phyloP scores from a whole-genome alignment of 1,140 invertebrate species.

The Hylaeus anthracinus region DNA sequence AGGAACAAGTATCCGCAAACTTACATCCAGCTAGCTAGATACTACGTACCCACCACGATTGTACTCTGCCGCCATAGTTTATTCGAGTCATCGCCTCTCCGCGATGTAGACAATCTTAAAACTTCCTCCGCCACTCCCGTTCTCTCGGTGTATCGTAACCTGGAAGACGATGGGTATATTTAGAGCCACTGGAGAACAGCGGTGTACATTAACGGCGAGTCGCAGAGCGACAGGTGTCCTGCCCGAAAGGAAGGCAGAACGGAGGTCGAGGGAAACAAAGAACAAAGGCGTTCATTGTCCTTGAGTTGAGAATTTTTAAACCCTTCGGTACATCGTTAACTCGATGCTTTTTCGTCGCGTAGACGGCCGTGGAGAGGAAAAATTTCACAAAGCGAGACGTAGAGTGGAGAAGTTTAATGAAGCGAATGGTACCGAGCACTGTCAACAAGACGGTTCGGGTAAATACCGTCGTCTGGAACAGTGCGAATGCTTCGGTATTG shows the following conservation, averaged over 20 bases:
- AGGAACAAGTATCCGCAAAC: too few species aligned
- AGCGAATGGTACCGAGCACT: neutral
- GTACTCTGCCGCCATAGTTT: neutral
- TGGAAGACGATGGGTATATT: neutral
- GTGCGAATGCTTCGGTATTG: neutral
- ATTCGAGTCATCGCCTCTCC: constrained; percentile 1
- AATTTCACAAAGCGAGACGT: neutral
- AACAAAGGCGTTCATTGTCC: neutral
- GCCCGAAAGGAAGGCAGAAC: neutral
- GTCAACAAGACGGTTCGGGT: too few species aligned
- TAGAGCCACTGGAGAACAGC: neutral
- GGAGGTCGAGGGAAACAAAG: neutral
- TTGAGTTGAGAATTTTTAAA: neutral
- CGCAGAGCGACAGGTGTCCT: neutral
- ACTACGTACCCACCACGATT: too few species aligned
- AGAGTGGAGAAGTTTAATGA: neutral
- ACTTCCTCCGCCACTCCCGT: neutral
- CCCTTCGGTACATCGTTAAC: neutral
- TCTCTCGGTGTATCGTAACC: neutral
- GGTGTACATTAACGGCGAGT: neutral
- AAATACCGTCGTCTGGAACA: neutral
- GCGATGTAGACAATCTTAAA: neutral
- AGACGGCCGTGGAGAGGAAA: neutral
- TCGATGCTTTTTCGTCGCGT: neutral
- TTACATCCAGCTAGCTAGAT: too few species aligned